A percentile compares a stretch with the other conserved stretches of the same genome.
Evolutionary conservation across 2,888 invertebrate species (phyloP).

Genomic region (Dascillus cervinus): DNA sequence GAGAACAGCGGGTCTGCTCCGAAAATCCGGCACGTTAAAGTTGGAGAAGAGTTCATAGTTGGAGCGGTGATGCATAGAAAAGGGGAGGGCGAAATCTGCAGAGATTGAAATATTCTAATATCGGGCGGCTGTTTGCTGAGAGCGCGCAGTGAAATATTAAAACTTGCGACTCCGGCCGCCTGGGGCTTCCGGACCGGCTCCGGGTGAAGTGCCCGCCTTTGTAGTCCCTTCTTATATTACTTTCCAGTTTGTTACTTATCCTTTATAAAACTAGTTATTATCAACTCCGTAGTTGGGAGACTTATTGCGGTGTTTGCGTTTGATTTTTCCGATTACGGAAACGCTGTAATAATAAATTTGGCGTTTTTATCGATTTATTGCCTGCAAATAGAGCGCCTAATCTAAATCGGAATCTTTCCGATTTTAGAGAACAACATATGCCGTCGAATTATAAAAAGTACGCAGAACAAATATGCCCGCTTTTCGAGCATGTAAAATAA

Average conservation of each 20-base stretch:
- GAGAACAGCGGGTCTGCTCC: no score
- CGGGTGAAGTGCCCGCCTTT: constrained; percentile 14
- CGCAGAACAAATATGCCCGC: background rate
- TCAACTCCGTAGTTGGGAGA: constrained; percentile 10
- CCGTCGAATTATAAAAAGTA: no score
- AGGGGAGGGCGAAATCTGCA: constrained; percentile 34
- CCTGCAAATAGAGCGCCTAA: no score
- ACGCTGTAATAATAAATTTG: no score
- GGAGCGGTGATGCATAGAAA: constrained; percentile 21
- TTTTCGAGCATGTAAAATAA: background rate
- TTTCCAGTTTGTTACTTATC: constrained; percentile 12
- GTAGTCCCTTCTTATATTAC: constrained; percentile 16
- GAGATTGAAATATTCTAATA: constrained; percentile 44
- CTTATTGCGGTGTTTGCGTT: constrained; percentile 9
- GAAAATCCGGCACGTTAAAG: constrained; percentile 14
- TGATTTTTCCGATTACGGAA: no score
- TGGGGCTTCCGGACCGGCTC: constrained; percentile 20
- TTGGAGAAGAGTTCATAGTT: constrained; percentile 16
- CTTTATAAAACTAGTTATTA: constrained; percentile 1
- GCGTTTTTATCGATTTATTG: no score
- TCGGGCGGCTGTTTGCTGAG: constrained; percentile 30
- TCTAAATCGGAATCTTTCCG: no score
- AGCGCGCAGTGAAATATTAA: constrained; percentile 31
- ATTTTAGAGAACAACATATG: no score
- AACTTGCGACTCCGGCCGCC: constrained; percentile 26